A percentile compares a stretch with the other conserved stretches of the same genome.
Conservation (phyloP, 2,113 vertebrate species). For the Narcine bancroftii region DNA sequence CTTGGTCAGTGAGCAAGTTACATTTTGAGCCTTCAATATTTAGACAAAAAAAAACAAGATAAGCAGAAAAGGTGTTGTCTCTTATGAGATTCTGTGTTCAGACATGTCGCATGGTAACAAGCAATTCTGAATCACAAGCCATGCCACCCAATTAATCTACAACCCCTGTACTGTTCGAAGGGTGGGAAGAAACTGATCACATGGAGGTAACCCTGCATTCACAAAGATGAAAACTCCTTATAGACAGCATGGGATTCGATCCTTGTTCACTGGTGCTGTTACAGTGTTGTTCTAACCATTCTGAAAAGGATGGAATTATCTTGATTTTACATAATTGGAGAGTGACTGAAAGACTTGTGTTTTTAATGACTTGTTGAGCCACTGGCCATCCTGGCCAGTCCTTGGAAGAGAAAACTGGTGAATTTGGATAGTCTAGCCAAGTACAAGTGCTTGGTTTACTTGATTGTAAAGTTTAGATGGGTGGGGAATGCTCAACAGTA, state of each 20-base stretch:
- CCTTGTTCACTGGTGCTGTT: too few relatives aligned
- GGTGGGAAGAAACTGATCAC: too few relatives aligned
- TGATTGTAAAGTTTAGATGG: not conserved
- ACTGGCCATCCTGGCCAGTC: not conserved
- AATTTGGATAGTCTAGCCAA: not conserved
- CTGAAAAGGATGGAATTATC: not conserved
- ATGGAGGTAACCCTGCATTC: too few relatives aligned
- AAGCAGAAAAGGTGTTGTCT: not conserved
- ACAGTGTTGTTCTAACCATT: too few relatives aligned
- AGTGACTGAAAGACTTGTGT: not conserved
- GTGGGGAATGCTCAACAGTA: not conserved
- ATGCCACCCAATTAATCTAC: too few relatives aligned
- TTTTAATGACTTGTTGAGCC: not conserved
- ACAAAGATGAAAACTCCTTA: too few relatives aligned
- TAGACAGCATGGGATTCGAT: too few relatives aligned
- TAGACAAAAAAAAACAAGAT: not conserved
- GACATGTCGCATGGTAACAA: too few relatives aligned
- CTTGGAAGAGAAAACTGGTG: not conserved
- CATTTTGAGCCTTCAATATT: not conserved
- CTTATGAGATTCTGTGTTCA: not conserved
- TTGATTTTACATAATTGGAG: too few relatives aligned
- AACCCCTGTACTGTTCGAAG: too few relatives aligned
- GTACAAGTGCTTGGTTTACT: not conserved
- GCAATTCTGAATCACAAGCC: too few relatives aligned
- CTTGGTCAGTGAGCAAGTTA: not conserved